A percentile compares a stretch with the other conserved stretches of the same genome.
These are phyloP conservation scores for Hemichromis elongatus DNA, from an alignment of 2,113 vertebrate species.

Conservation along the genomic window DNA sequence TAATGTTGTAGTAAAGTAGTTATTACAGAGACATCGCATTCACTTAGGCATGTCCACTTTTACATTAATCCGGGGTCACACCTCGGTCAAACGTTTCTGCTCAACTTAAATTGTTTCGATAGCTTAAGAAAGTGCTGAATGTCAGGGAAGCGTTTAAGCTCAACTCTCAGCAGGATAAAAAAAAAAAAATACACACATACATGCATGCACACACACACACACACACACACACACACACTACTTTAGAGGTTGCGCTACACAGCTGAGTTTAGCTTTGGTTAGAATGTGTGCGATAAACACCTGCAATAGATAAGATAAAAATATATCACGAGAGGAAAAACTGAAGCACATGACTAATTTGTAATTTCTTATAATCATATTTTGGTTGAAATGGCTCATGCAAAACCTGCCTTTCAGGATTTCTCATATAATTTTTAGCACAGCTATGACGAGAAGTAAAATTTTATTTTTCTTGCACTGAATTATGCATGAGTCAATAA, in stretches of 20 bases:
- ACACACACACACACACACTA: accelerated
- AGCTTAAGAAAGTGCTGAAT: not conserved
- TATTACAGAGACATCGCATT: constrained; percentile 7
- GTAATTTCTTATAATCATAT: not conserved
- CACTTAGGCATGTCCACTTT: constrained; percentile 25
- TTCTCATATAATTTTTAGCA: not conserved
- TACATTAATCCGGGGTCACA: constrained; percentile 8
- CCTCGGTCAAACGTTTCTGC: constrained; percentile 7
- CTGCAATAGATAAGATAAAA: not conserved
- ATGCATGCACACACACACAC: not conserved
- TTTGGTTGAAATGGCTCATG: not conserved
- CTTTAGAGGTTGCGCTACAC: not conserved
- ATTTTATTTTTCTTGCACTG: not conserved
- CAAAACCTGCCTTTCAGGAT: not conserved
- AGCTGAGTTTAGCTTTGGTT: not conserved
- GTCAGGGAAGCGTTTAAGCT: not conserved
- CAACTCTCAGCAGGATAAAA: not conserved
- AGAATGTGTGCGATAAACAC: not conserved
- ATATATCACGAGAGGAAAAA: not conserved
- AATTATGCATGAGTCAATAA: not conserved
- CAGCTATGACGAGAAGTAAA: not conserved
- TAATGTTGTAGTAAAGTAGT: constrained; percentile 14
- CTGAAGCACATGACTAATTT: not conserved
- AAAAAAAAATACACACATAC: not conserved
- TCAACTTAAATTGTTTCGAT: not conserved